Conservation (phyloP, 2,113 vertebrate genomes). For the Vulpes vulpes region DNA sequence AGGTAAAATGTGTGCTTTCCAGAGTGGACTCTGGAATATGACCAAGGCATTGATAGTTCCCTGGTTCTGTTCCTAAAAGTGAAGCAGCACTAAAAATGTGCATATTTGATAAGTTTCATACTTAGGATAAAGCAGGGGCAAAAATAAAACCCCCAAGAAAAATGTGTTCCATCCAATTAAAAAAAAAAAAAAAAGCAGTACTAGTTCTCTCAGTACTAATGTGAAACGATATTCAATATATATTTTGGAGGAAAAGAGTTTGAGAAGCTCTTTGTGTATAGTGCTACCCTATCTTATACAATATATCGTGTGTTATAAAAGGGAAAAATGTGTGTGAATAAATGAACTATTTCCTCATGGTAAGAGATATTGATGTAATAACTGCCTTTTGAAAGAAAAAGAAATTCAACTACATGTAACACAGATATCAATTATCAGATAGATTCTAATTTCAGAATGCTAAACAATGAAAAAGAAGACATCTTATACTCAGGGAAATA, state of each 20-base stretch:
- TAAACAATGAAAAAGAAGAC: conserved; percentile 4
- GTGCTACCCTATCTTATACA: background rate
- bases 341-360: background rate
- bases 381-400: conserved; percentile 48
- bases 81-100: background rate
- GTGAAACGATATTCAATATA: conserved; percentile 43
- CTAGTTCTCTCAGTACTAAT: background rate
- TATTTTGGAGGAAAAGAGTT: background rate
- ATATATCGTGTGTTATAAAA: background rate
- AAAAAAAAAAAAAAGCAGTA: background rate
- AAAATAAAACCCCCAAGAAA: conserved; percentile 34
- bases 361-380: conserved; percentile 35
- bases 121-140: background rate
- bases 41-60: background rate
- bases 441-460: conserved; percentile 44
- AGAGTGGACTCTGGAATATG: background rate
- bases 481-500: conserved; percentile 32
- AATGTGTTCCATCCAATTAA: background rate
- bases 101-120: conserved; percentile 12
- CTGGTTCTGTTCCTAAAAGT: background rate
- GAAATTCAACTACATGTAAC: background rate
- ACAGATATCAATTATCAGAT: background rate
- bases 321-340: background rate
- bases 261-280: background rate
- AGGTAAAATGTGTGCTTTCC: background rate